Evolutionary conservation across 2,888 invertebrate species (phyloP), one percentile per base, ranked within the genome.

Genomic region (Himalopsyche tibetana): DNA sequence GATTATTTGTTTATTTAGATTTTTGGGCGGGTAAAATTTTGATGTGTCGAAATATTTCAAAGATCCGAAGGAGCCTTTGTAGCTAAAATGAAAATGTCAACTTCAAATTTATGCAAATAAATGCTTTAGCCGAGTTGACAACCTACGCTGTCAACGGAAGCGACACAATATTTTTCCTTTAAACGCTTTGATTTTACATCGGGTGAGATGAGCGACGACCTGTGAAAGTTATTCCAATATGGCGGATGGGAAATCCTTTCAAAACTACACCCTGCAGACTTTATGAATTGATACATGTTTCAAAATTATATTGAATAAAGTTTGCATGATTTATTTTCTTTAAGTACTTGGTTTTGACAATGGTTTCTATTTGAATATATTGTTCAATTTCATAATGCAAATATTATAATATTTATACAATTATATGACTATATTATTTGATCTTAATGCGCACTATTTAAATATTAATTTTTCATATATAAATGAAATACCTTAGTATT

Each of bases 61-160:
- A 74, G 74, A 74, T 74, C 38, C 74, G 74, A 74, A 38, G 74
- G 12, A 38, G 74, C 74, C 74, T 74, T 38, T 74, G 74, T 74
- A 74, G 74, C 74, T 36, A 74, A 74, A 74, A 74, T 74, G 74
- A 74, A 74, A 74, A 74, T 74, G 74, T 74, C 74, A 74, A 74
- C 74, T 74, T 74, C 12, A 74, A 74, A 74, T 74, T 74, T 74
- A 74, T 74, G 74, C 74, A 74, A 74, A 74, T 74, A 74, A 74
- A 74, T 74, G 36, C 74, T 74, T 74, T 38, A 38, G 74, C 74
- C 74, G 74, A 74, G 36, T 74, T 74, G 74, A 74, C 74, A 74
- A 74, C 74, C 74, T 12, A 28, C 74, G 74, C 36, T 74, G 74
- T 74, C 74, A 36, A 74, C 74, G 74, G n/a, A 74, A 74, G 74